Evolutionary conservation across 2,888 invertebrate species (phyloP).

Genomic region (Heliconius cydno): DNA sequence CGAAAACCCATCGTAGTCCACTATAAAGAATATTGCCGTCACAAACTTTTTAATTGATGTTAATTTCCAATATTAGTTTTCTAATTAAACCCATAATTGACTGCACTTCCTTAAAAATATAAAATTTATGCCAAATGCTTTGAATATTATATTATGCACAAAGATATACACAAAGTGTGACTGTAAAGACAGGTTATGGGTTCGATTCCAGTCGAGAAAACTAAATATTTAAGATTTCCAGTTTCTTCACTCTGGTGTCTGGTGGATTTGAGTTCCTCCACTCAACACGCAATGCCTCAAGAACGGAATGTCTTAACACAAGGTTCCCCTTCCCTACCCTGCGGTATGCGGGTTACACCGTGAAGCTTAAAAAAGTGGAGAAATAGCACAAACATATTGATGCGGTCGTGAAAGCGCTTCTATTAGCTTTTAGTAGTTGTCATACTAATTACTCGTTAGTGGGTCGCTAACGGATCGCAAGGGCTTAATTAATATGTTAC

Average conservation of each 20-base stretch:
- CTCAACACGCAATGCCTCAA: no score
- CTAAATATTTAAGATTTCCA: no score
- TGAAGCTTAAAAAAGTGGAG: not conserved
- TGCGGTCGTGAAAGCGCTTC: conserved; percentile 14
- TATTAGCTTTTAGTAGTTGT: conserved; percentile 29
- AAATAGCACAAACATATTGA: not conserved
- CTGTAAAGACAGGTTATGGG: no score
- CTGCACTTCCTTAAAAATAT: not conserved
- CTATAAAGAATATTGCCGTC: not conserved
- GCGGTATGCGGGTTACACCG: no score
- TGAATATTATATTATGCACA: not conserved
- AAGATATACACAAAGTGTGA: no score
- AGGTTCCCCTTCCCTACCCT: no score
- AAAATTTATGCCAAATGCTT: not conserved
- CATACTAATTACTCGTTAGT: conserved; percentile 36
- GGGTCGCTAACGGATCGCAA: conserved; percentile 42
- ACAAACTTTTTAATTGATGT: not conserved
- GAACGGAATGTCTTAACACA: no score
- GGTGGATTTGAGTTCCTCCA: no score
- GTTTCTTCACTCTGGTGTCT: no score
- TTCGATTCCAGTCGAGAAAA: no score
- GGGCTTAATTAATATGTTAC: conserved; percentile 20
- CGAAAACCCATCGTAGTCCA: not conserved
- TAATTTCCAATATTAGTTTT: not conserved
- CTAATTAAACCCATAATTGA: not conserved